Evolutionary conservation across 2,888 invertebrate species (phyloP).

Genomic region (Cataglyphis altisquamis): DNA sequence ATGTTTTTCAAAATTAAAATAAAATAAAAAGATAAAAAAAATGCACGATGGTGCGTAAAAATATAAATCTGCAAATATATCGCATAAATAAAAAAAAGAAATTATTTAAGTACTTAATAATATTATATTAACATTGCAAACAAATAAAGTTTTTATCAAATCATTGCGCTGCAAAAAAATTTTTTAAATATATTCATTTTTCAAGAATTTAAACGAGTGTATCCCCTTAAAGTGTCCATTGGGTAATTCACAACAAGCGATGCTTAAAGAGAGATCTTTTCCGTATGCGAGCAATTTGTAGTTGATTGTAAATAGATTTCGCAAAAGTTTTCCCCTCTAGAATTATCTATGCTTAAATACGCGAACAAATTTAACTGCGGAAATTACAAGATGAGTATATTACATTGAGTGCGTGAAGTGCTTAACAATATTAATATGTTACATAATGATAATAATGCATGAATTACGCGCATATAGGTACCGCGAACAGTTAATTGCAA

Average conservation of each 20-base stretch:
- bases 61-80: too few species aligned
- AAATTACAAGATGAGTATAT: conserved; percentile 7
- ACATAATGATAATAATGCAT: conserved; percentile 25
- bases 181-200: too few species aligned
- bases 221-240: background rate
- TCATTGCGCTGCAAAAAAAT: too few species aligned
- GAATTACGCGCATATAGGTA: conserved; percentile 19
- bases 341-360: background rate
- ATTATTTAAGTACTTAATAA: too few species aligned
- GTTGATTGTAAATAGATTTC: background rate
- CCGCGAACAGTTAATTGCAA: conserved; percentile 43
- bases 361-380: background rate
- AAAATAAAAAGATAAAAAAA: too few species aligned
- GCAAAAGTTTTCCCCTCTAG: background rate
- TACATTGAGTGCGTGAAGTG: conserved; percentile 28
- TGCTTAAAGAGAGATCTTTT: background rate
- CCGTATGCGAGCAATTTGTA: background rate
- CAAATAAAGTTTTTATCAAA: too few species aligned
- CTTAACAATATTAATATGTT: conserved; percentile 30
- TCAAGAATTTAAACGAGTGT: too few species aligned
- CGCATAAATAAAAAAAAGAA: too few species aligned
- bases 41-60: too few species aligned
- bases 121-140: too few species aligned
- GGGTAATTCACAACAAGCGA: too few species aligned
- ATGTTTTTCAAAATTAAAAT: too few species aligned